Base-by-base conservation (phyloP, 1,140 invertebrate genomes). In the Nilaparvata lugens region DNA sequence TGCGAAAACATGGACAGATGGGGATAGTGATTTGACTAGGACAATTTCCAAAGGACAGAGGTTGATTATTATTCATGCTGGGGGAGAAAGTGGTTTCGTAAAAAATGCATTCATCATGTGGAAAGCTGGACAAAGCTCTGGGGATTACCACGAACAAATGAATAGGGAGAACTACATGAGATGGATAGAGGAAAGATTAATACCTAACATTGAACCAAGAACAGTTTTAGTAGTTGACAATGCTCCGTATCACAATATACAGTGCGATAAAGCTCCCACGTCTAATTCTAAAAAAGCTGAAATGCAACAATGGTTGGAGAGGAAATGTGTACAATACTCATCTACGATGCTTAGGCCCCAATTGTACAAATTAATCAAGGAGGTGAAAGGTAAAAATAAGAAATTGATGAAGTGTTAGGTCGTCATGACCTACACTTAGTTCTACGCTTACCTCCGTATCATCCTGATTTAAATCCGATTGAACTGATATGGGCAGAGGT, bases 151-250 rank as follows among this genome's bases (percentile, higher is more conserved):
- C 18, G 53, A 63, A 19, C 51, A 65, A 48, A 61, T 65, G 62
- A 64, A 61, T 61, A 45, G 19, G 2, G 59, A 66, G n/a, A 55
- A 62, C 54, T 66, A 55, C 28, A 45, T 59, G 48, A 52, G 56
- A 35, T 61, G 62, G 51, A n/a, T 62, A n/a, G 56, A 21, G n/a
- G 40, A 53, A 4, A 53, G 35, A 52, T 53, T 66, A 42, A 62
- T 74, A 13, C 70, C 71, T 13, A 74, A 73, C 51, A 38, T 75
- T 11, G 66, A 64, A 16, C n/a, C 40, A 11, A 63, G 67, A 24
- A 62, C 56, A 18, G 65, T 74, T 24, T 58, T 72, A 7, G 66
- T 75, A 0, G 66, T 75, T 18, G 73, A 75, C 52, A 74, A 74
- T 61, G 74, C 70, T 11, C 60, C 71, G 0, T 75, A 75, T 58